Percentiles rank a stretch among this genome's conserved stretches.
Conservation (phyloP, 1,140 invertebrate genomes). For the Asbolus verrucosus region DNA sequence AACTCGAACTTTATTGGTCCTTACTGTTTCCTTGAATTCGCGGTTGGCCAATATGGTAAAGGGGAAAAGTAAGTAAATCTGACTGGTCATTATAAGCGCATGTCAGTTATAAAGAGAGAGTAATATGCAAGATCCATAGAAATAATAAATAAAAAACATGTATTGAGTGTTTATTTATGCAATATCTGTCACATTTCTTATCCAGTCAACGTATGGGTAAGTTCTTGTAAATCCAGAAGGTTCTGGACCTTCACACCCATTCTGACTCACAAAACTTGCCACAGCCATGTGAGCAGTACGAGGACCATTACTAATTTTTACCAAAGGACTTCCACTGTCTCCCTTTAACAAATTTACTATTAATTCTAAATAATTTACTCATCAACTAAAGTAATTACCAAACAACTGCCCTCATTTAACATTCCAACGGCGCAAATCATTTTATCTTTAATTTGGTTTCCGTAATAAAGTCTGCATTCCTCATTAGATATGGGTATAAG, state of each 20-base stretch:
- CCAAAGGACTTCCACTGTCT: constrained; percentile 13
- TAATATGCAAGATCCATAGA: no score
- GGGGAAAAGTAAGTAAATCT: no score
- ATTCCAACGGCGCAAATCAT: constrained; percentile 11
- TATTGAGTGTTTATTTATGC: no score
- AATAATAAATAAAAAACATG: no score
- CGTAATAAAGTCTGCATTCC: neutral
- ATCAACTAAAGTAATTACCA: neutral
- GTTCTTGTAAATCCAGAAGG: constrained; percentile 10
- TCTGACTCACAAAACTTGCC: constrained; percentile 6
- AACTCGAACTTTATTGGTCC: no score
- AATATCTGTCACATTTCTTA: constrained; percentile 14
- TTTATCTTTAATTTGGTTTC: neutral
- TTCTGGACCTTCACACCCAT: constrained; percentile 13
- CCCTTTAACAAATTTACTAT: constrained; percentile 8
- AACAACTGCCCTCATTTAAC: constrained; percentile 8
- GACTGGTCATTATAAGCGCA: no score
- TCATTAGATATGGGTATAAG: constrained; percentile 7
- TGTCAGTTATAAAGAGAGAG: no score
- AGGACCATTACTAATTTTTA: constrained; percentile 1
- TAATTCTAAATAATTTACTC: neutral
- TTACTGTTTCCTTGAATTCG: no score
- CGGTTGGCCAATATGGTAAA: no score
- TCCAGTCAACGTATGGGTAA: constrained; percentile 1
- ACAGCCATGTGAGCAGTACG: constrained; percentile 4